Conservation (phyloP, 2,888 invertebrate species). For the Caradrina clavipalpis region DNA sequence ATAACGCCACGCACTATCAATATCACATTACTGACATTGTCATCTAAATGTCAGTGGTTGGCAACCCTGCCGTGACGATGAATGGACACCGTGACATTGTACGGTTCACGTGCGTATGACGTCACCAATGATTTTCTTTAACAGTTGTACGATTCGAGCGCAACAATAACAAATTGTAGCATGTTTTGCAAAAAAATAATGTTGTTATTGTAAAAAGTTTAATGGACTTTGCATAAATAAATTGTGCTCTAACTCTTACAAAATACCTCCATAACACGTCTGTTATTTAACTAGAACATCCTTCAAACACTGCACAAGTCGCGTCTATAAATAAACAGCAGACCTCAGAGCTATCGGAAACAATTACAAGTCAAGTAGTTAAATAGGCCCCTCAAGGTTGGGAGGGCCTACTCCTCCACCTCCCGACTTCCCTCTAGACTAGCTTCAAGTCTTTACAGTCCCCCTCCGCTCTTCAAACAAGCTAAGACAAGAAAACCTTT, state of each 20-base stretch:
- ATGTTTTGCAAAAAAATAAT: slow-evolving; percentile 15
- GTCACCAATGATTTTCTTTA: slow-evolving; percentile 61
- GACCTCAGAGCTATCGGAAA: slow-evolving; percentile 50
- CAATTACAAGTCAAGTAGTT: slow-evolving; percentile 44
- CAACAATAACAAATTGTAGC: slow-evolving; percentile 31
- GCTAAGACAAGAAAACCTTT: slow-evolving; percentile 33
- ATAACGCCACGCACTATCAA: slow-evolving; percentile 14
- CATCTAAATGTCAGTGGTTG: slow-evolving; percentile 22
- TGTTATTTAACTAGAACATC: slow-evolving; percentile 1
- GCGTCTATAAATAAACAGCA: slow-evolving; percentile 39
- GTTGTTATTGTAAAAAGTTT: neutral
- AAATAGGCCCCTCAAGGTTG: slow-evolving; percentile 52
- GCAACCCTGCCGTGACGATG: slow-evolving; percentile 65
- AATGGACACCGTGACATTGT: slow-evolving; percentile 81
- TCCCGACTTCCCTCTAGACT: slow-evolving; percentile 13
- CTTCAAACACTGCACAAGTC: slow-evolving; percentile 33
- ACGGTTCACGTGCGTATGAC: slow-evolving; percentile 62
- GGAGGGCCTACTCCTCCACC: slow-evolving; percentile 32
- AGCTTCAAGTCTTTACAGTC: slow-evolving; percentile 10
- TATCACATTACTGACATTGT: slow-evolving; percentile 27
- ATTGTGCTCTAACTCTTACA: neutral
- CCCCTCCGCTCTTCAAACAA: neutral
- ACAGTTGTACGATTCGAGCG: slow-evolving; percentile 39
- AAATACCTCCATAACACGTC: neutral
- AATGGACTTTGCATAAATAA: neutral